phyloP scores from a whole-genome alignment of 1,140 invertebrate species.

The Drosophila truncata region DNA sequence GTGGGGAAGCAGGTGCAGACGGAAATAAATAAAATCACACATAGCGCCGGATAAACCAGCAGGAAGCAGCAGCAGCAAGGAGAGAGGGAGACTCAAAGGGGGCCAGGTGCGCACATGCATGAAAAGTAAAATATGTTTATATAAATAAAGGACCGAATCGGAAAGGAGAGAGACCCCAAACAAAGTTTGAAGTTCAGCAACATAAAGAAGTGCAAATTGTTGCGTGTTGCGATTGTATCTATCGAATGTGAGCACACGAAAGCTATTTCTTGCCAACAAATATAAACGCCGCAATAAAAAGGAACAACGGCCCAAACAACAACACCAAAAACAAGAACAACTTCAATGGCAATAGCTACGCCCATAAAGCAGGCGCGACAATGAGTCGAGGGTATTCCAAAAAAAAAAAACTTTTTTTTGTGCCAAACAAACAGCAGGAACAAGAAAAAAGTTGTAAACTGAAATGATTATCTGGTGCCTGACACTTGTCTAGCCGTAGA shows the following conservation, averaged over 20 bases:
- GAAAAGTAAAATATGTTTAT: slow-evolving; percentile 83
- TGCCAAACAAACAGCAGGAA: slow-evolving; percentile 36
- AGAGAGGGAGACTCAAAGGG: background rate
- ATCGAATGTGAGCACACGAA: slow-evolving; percentile 77
- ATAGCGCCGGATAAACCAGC: slow-evolving; percentile 33
- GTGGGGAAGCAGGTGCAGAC: slow-evolving; percentile 43
- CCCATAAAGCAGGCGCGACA: slow-evolving; percentile 61
- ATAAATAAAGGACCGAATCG: slow-evolving; percentile 68
- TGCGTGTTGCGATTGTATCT: slow-evolving; percentile 82
- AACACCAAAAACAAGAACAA: slow-evolving; percentile 7
- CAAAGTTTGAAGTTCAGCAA: slow-evolving; percentile 76
- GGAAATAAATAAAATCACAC: slow-evolving; percentile 67
- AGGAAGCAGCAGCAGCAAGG: background rate
- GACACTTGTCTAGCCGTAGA: slow-evolving; percentile 69
- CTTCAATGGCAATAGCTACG: slow-evolving; percentile 51
- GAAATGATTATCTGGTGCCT: slow-evolving; percentile 82
- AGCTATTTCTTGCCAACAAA: slow-evolving; percentile 81
- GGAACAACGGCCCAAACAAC: slow-evolving; percentile 42
- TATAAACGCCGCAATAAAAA: slow-evolving; percentile 78
- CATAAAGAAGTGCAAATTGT: slow-evolving; percentile 84
- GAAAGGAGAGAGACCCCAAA: slow-evolving; percentile 22
- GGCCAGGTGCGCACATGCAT: slow-evolving; percentile 68
- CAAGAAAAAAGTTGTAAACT: slow-evolving; percentile 80
- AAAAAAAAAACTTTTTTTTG: slow-evolving; percentile 38
- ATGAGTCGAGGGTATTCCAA: slow-evolving; percentile 48